Evolutionary conservation across 2,888 invertebrate species (phyloP).

Genomic region (Epistrophella euchroma): DNA sequence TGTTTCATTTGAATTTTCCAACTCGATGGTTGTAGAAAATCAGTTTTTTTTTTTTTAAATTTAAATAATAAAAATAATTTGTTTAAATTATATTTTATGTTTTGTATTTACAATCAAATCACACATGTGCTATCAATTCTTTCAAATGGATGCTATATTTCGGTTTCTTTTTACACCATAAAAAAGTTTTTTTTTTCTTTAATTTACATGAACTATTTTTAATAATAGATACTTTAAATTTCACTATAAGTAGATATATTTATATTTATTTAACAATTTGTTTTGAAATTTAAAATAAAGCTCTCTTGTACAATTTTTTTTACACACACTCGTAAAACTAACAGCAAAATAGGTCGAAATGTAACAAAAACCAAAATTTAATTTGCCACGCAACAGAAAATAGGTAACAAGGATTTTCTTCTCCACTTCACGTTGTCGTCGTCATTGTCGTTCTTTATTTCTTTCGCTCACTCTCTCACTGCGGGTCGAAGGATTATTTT

Average conservation of each 20-base stretch:
- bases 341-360: conserved; percentile 21
- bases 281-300: conserved; percentile 55
- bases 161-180: conserved; percentile 75
- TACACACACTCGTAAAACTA: conserved; percentile 51
- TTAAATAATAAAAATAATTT: conserved; percentile 21
- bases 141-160: conserved; percentile 75
- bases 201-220: conserved; percentile 30
- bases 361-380: conserved; percentile 27
- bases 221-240: conserved; percentile 31
- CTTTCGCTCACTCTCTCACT: conserved; percentile 35
- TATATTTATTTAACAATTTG: conserved; percentile 24
- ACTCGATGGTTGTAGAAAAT: conserved; percentile 52
- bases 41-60: conserved; percentile 1
- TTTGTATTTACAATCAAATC: conserved; percentile 79
- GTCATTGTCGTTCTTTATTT: conserved; percentile 26
- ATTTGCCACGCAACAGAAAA: conserved; percentile 63
- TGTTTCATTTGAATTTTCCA: conserved; percentile 70
- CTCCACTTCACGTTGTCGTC: conserved; percentile 51
- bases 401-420: conserved; percentile 56
- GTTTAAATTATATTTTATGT: conserved; percentile 38
- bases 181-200: conserved; percentile 44
- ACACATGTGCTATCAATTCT: conserved; percentile 79
- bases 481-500: conserved; percentile 63
- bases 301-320: conserved; percentile 50
- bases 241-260: conserved; percentile 40